Conservation (phyloP, 2,113 vertebrate species). For the Montifringilla adamsi region DNA sequence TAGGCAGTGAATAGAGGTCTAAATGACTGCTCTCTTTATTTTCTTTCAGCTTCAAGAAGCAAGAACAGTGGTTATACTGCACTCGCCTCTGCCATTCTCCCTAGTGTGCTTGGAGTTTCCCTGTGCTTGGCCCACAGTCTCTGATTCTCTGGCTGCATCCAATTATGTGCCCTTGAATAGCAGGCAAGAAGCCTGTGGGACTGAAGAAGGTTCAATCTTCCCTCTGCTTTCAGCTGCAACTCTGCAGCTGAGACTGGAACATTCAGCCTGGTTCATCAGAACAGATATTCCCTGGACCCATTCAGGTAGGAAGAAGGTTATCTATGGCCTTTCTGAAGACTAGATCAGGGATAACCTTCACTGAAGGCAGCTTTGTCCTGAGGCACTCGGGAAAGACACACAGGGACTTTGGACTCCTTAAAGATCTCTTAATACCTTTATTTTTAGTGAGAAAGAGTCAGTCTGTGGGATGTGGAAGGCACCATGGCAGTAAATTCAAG, state of each 20-base stretch:
- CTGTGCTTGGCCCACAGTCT: background rate
- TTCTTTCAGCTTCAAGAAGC: conserved; percentile 42
- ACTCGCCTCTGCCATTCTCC: background rate
- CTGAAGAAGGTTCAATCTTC: background rate
- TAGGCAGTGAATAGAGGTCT: background rate
- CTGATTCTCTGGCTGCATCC: background rate
- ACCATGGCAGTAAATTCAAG: background rate
- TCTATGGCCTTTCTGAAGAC: background rate
- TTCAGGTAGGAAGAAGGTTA: background rate
- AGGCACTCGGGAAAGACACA: background rate
- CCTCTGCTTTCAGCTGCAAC: background rate
- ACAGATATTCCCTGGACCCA: background rate
- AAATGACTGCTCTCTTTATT: background rate
- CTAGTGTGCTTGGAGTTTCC: background rate
- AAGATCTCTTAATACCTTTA: background rate
- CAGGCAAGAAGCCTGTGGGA: background rate
- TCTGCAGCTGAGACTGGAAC: background rate
- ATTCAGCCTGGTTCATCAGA: background rate
- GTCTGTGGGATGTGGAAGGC: background rate
- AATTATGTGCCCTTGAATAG: background rate
- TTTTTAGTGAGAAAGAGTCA: background rate
- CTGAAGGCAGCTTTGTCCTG: background rate
- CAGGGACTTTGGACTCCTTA: background rate
- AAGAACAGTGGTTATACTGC: background rate
- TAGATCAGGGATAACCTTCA: background rate